Evolutionary conservation across 2,888 invertebrate genomes (phyloP).

Genomic region (Chalcis sispes): DNA sequence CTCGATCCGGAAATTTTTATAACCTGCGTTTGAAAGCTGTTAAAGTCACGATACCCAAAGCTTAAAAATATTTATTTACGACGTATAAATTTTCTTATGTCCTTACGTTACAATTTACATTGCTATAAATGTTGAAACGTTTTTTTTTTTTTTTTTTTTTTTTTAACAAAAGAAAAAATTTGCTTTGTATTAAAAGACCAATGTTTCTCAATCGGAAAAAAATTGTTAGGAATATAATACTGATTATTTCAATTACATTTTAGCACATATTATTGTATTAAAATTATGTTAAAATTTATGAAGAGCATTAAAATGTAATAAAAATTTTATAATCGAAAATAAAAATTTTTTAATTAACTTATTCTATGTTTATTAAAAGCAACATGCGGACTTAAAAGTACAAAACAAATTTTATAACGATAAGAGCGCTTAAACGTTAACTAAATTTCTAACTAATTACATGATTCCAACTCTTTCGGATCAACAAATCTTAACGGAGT

Average conservation of each 20-base stretch:
- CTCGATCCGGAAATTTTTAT: conserved; percentile 30
- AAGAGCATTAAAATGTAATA: no score
- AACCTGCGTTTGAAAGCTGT: conserved; percentile 25
- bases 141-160: background rate
- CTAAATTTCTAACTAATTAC: background rate
- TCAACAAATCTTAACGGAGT: conserved; percentile 2
- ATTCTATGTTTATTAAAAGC: background rate
- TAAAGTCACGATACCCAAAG: background rate
- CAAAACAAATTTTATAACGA: background rate
- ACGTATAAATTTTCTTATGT: conserved; percentile 36
- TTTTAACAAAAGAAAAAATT: background rate
- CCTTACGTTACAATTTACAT: conserved; percentile 3
- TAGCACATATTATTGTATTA: no score
- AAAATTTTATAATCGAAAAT: background rate
- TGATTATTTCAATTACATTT: no score
- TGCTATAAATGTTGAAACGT: conserved; percentile 26
- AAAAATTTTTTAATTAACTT: background rate
- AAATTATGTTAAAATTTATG: no score
- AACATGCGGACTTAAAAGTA: background rate
- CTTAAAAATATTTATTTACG: conserved; percentile 39
- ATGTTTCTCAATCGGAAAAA: background rate
- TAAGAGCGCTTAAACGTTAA: no score
- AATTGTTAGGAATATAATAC: background rate
- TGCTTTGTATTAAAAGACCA: background rate
- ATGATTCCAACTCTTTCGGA: background rate